Evolutionary conservation across 1,140 invertebrate genomes (phyloP).

Genomic region (Bactericera cockerelli): DNA sequence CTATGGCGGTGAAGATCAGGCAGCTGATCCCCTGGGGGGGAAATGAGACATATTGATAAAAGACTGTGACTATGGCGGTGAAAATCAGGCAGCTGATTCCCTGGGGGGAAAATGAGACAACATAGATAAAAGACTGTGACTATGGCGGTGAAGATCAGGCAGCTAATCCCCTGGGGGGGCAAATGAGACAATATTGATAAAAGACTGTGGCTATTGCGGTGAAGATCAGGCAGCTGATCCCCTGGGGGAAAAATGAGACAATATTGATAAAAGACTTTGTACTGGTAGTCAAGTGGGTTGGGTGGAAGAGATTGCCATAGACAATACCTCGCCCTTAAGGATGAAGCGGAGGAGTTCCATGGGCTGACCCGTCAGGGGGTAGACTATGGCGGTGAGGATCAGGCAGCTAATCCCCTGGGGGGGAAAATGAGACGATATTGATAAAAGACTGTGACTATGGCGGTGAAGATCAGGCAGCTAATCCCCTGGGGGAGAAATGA

Average conservation of each 20-base stretch:
- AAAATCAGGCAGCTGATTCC: constrained; percentile 60
- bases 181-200: not conserved
- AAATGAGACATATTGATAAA: not conserved
- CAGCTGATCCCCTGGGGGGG: constrained; percentile 48
- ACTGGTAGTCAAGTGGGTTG: too few relatives aligned
- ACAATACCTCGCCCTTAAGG: too few relatives aligned
- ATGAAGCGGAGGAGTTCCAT: constrained; percentile 52
- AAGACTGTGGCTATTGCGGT: not conserved
- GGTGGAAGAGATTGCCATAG: too few relatives aligned
- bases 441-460: too few relatives aligned
- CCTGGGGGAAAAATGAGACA: too few relatives aligned
- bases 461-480: too few relatives aligned
- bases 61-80: constrained; percentile 43
- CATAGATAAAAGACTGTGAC: not conserved
- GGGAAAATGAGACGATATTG: too few relatives aligned
- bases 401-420: constrained; percentile 55
- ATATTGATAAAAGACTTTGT: too few relatives aligned
- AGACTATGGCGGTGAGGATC: constrained; percentile 65
- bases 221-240: not conserved
- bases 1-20: constrained; percentile 54
- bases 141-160: not conserved
- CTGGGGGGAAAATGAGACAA: constrained; percentile 32
- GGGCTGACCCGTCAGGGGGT: constrained; percentile 74
- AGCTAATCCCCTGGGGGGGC: not conserved
- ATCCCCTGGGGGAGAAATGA: too few relatives aligned